phyloP scores from a whole-genome alignment of 2,113 vertebrate species.

The Centrocercus urophasianus region DNA sequence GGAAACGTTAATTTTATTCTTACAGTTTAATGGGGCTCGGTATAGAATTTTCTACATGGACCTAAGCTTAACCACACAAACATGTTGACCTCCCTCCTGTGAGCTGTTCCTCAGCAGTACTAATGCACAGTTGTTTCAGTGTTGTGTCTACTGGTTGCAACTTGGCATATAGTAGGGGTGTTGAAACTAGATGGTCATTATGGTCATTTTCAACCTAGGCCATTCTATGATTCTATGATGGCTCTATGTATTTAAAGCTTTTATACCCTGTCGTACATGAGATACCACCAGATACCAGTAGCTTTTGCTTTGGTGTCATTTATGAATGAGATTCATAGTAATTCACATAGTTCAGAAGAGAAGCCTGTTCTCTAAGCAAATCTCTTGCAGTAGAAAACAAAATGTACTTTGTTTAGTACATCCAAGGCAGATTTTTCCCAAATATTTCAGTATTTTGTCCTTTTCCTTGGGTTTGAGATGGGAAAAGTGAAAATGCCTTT shows the following conservation, averaged over 20 bases:
- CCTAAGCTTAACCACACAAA: not conserved
- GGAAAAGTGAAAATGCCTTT: not conserved
- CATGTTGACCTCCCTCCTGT: not conserved
- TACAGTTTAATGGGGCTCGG: accelerated
- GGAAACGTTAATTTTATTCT: not conserved
- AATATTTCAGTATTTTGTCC: not conserved
- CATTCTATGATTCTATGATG: no score
- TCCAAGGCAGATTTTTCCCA: not conserved
- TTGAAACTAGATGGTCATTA: no score
- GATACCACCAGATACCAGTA: not conserved
- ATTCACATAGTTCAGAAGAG: not conserved
- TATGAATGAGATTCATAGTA: not conserved
- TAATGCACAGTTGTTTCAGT: not conserved
- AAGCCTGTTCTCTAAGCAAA: not conserved
- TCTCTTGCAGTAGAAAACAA: not conserved
- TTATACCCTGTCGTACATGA: not conserved
- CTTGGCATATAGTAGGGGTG: no score
- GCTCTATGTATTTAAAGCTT: not conserved
- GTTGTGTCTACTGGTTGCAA: no score
- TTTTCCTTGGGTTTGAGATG: not conserved
- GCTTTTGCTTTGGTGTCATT: not conserved
- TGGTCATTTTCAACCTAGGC: no score
- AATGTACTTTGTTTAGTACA: not conserved
- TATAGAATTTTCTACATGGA: not conserved
- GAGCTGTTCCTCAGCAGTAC: not conserved